Percentiles rank a stretch among this genome's conserved stretches.
Conservation (phyloP, 92 coral and sea anemone genomes). For the Siderastrea radians region DNA sequence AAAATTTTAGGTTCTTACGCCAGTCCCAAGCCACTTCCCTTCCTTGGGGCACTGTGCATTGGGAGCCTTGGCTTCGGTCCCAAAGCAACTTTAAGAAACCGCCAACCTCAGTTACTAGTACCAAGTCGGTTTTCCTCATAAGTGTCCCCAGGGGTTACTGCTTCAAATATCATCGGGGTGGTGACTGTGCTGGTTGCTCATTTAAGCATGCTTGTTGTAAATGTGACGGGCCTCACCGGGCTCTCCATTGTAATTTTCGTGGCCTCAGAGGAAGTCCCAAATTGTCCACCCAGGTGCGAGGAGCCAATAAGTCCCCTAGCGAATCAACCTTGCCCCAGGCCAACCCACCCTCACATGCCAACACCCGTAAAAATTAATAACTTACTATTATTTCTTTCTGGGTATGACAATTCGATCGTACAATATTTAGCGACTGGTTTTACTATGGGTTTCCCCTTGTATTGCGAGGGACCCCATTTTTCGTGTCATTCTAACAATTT, state of each 20-base stretch:
- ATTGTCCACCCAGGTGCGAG: neutral
- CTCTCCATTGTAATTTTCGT: conserved; percentile 40
- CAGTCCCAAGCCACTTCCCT: conserved; percentile 37
- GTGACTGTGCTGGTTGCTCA: conserved; percentile 54
- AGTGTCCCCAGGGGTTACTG: conserved; percentile 54
- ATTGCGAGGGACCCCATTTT: conserved; percentile 47
- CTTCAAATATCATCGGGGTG: conserved; percentile 49
- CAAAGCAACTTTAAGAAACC: conserved; percentile 20
- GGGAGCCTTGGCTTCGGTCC: conserved; percentile 70
- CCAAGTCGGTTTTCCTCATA: neutral
- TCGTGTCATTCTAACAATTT: conserved; percentile 37
- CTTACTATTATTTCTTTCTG: conserved; percentile 30
- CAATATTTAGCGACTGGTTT: conserved; percentile 44
- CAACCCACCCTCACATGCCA: conserved; percentile 23
- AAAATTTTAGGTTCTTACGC: conserved; percentile 54
- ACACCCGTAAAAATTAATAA: conserved; percentile 52
- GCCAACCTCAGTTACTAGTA: neutral
- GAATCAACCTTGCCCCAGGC: conserved; percentile 12
- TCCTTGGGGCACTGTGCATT: conserved; percentile 63
- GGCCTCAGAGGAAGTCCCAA: neutral
- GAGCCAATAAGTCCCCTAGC: conserved; percentile 14
- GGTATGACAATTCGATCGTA: conserved; percentile 32
- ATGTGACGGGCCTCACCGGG: conserved; percentile 61
- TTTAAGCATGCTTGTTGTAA: conserved; percentile 61
- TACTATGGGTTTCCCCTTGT: conserved; percentile 58